phyloP scores from a whole-genome alignment of 2,113 vertebrate species.

The Corydoras sp. region DNA sequence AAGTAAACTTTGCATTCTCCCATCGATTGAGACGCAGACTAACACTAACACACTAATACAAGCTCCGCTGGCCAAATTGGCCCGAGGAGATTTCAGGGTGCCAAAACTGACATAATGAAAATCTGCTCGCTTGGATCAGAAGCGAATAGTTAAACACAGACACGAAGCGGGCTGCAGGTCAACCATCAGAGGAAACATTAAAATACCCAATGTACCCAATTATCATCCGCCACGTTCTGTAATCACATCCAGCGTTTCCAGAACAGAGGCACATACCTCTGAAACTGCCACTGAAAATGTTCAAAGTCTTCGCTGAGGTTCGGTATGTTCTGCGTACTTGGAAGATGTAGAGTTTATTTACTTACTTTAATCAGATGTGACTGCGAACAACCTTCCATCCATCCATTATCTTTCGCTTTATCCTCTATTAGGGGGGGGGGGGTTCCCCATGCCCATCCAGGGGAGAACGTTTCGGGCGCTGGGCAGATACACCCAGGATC shows the following conservation, averaged over 20 bases:
- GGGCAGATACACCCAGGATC: too few relatives aligned
- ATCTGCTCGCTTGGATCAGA: not conserved
- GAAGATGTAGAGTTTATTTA: too few relatives aligned
- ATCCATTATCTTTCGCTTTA: too few relatives aligned
- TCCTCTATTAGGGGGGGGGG: too few relatives aligned
- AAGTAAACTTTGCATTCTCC: not conserved
- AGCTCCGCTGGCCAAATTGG: not conserved
- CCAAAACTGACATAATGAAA: not conserved
- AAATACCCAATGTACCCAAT: constrained; percentile 3
- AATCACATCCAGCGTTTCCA: not conserved
- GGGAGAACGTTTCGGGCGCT: too few relatives aligned
- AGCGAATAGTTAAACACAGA: not conserved
- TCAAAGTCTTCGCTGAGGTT: not conserved
- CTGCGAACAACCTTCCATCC: too few relatives aligned
- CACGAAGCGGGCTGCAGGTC: not conserved
- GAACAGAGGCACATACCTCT: constrained; percentile 3
- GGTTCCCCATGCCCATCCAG: too few relatives aligned
- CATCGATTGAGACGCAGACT: not conserved
- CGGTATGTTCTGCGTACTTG: too few relatives aligned
- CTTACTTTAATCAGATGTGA: too few relatives aligned
- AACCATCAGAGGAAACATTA: not conserved
- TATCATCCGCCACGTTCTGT: too few relatives aligned
- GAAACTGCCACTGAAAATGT: not conserved
- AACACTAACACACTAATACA: too few relatives aligned
- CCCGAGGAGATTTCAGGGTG: not conserved